Conservation (phyloP, 2,888 invertebrate species). For the Hydraecia micacea region DNA sequence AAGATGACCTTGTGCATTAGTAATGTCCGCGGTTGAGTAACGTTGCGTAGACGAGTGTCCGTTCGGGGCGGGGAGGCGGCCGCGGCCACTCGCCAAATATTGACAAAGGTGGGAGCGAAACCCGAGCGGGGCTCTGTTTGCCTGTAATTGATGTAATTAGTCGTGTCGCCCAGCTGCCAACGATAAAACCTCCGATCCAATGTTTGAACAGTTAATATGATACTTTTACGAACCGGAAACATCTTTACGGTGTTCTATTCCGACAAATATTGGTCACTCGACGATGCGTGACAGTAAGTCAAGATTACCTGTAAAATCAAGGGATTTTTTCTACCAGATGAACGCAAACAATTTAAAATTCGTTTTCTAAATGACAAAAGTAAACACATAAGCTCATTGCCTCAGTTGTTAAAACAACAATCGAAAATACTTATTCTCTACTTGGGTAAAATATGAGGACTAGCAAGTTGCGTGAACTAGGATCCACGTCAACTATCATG, state of each 20-base stretch:
- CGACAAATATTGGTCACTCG: slow-evolving; percentile 88
- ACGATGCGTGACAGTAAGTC: slow-evolving; percentile 84
- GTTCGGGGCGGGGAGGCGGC: slow-evolving; percentile 64
- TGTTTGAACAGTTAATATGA: slow-evolving; percentile 88
- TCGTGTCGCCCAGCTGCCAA: slow-evolving; percentile 89
- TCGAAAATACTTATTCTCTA: slow-evolving; percentile 15
- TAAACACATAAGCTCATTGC: slow-evolving; percentile 56
- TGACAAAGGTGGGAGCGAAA: slow-evolving; percentile 89
- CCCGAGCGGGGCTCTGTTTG: slow-evolving; percentile 85
- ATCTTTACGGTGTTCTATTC: slow-evolving; percentile 86
- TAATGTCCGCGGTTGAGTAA: slow-evolving; percentile 48
- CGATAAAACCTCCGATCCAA: slow-evolving; percentile 79
- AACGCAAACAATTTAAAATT: slow-evolving; percentile 53
- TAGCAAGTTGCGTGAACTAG: slow-evolving; percentile 3
- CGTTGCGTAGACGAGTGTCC: slow-evolving; percentile 55
- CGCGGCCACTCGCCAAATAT: slow-evolving; percentile 82
- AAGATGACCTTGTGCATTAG: slow-evolving; percentile 56
- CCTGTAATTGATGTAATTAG: slow-evolving; percentile 90
- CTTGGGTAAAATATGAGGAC: neutral
- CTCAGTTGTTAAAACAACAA: slow-evolving; percentile 54
- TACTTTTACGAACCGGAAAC: slow-evolving; percentile 89
- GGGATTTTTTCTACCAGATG: slow-evolving; percentile 35
- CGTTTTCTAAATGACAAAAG: slow-evolving; percentile 43
- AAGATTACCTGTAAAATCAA: slow-evolving; percentile 72
- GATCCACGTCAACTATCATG: neutral